phyloP scores from a whole-genome alignment of 1,140 invertebrate genomes.

The Papilio aristodemus region DNA sequence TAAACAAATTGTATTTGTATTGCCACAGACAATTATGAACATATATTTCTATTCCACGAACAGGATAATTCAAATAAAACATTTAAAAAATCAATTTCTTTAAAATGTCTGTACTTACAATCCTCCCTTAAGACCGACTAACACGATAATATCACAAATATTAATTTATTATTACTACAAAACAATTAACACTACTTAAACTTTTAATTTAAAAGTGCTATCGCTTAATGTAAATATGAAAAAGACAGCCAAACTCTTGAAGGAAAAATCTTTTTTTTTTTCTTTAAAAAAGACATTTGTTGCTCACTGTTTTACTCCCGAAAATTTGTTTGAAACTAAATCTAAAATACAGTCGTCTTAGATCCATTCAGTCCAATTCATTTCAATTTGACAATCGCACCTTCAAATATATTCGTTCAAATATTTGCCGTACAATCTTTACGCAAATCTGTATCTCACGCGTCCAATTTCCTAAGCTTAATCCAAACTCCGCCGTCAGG shows the following conservation, averaged over 20 bases:
- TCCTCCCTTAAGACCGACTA: not conserved
- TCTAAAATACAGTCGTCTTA: no score
- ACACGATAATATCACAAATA: constrained; percentile 18
- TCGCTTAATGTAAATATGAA: not conserved
- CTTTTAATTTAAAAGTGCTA: not conserved
- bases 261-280: no score
- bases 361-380: no score
- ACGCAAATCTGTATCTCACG: constrained; percentile 20
- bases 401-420: not conserved
- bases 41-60: no score
- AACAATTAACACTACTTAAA: constrained; percentile 4
- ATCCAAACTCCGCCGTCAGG: constrained; percentile 63
- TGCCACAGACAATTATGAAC: no score
- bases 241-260: no score
- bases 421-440: constrained; percentile 10
- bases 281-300: no score
- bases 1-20: no score
- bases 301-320: no score
- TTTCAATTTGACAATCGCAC: no score
- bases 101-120: not conserved
- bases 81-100: not conserved
- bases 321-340: no score
- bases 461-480: constrained; percentile 49
- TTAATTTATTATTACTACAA: not conserved
- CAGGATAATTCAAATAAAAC: not conserved